Evolutionary conservation across 2,888 invertebrate genomes (phyloP).

Genomic region (Xanthostigma xanthostigma): DNA sequence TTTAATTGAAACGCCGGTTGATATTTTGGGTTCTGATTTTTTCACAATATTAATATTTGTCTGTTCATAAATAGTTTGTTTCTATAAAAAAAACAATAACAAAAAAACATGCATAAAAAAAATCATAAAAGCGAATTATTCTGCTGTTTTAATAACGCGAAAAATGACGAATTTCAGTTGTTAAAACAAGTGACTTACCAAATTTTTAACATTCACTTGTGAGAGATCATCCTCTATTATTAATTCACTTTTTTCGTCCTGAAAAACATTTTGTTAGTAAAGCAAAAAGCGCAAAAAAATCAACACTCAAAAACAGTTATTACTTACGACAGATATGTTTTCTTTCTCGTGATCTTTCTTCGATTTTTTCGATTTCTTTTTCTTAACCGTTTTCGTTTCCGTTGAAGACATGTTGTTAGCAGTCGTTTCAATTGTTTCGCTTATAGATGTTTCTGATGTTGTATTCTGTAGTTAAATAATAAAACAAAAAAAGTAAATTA

Average conservation of each 20-base stretch:
- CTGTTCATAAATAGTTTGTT: slow-evolving; percentile 21
- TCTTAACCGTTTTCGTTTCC: slow-evolving; percentile 22
- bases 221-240: slow-evolving; percentile 35
- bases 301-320: slow-evolving; percentile 18
- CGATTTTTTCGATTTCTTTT: slow-evolving; percentile 46
- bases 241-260: slow-evolving; percentile 10
- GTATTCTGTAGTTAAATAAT: background rate
- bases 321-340: slow-evolving; percentile 52
- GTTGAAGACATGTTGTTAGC: slow-evolving; percentile 4
- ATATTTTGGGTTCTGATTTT: slow-evolving; percentile 21
- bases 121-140: slow-evolving; percentile 5
- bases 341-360: slow-evolving; percentile 48
- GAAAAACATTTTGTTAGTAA: slow-evolving; percentile 13
- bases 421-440: slow-evolving; percentile 4
- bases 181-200: slow-evolving; percentile 34
- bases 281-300: slow-evolving; percentile 9
- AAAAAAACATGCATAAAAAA: slow-evolving; percentile 12
- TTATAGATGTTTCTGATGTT: background rate
- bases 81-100: slow-evolving; percentile 16
- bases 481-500: background rate
- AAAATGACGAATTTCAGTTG: background rate
- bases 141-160: background rate
- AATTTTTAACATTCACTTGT: slow-evolving; percentile 45
- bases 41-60: slow-evolving; percentile 17
- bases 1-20: slow-evolving; percentile 32